Conservation (phyloP, 2,888 invertebrate species). For the Acholoe squamosa region DNA sequence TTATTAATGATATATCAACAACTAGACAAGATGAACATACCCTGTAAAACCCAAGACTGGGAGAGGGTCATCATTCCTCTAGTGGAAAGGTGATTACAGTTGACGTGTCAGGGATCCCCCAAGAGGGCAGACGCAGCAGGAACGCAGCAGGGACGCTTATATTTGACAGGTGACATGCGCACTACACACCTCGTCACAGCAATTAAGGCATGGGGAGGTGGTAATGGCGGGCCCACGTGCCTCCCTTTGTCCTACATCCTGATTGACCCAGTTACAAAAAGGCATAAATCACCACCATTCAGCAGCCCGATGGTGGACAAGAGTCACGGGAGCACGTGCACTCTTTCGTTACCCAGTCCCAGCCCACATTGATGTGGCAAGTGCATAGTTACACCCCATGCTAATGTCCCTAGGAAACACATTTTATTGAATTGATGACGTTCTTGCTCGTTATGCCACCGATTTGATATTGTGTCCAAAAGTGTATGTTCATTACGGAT, state of each 20-base stretch:
- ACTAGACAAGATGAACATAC: not conserved
- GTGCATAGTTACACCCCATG: too few relatives aligned
- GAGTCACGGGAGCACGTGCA: too few relatives aligned
- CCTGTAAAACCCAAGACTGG: not conserved
- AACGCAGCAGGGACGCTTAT: too few relatives aligned
- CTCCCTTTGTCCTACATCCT: not conserved
- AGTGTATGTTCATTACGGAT: too few relatives aligned
- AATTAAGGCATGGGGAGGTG: not conserved
- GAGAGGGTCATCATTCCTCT: not conserved
- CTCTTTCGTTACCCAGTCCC: too few relatives aligned
- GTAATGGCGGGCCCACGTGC: not conserved
- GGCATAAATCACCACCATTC: not conserved
- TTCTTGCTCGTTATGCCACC: too few relatives aligned
- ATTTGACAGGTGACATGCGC: slow-evolving; percentile 24
- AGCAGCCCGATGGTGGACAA: not conserved
- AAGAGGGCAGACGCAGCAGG: not conserved
- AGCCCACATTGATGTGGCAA: too few relatives aligned
- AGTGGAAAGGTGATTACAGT: not conserved
- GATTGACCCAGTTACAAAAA: slow-evolving; percentile 34
- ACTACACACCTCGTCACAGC: slow-evolving; percentile 18
- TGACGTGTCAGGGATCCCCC: not conserved
- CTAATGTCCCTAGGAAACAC: too few relatives aligned
- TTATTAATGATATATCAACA: not conserved
- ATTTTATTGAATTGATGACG: too few relatives aligned
- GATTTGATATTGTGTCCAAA: too few relatives aligned